phyloP scores from a whole-genome alignment of 2,888 invertebrate species.

The Drosophila ustulata region DNA sequence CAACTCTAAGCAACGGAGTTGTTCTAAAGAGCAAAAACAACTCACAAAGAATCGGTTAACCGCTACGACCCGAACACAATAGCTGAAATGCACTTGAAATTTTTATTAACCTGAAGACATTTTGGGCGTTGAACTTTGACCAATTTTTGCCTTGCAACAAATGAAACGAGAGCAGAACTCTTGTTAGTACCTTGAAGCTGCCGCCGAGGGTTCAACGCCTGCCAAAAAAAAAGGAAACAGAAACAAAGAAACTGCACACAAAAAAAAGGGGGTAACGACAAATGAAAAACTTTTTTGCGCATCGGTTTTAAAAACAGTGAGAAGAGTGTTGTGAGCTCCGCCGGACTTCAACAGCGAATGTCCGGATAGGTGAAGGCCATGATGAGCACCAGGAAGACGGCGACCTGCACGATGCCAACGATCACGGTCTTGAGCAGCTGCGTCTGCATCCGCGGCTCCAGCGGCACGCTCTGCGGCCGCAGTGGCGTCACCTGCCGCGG shows the following conservation, averaged over 20 bases:
- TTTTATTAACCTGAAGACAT: not conserved
- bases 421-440: slow-evolving; percentile 70
- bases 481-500: slow-evolving; percentile 44
- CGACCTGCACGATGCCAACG: slow-evolving; percentile 75
- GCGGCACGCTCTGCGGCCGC: not conserved
- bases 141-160: not conserved
- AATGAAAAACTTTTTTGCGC: no score
- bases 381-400: slow-evolving; percentile 74
- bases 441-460: slow-evolving; percentile 26
- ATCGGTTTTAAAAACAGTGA: no score
- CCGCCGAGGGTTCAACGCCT: not conserved
- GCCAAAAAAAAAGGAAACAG: not conserved
- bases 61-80: slow-evolving; percentile 5
- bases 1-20: no score
- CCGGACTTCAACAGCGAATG: slow-evolving; percentile 4
- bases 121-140: slow-evolving; percentile 1
- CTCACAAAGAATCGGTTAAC: slow-evolving; percentile 38
- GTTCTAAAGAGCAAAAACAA: no score
- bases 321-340: no score
- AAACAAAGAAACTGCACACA: not conserved
- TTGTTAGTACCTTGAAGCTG: not conserved
- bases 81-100: not conserved
- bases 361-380: slow-evolving; percentile 82
- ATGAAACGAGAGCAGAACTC: no score
- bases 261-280: not conserved